Evolutionary conservation across 2,888 invertebrate genomes (phyloP).

Genomic region (Chelonus formosanus): DNA sequence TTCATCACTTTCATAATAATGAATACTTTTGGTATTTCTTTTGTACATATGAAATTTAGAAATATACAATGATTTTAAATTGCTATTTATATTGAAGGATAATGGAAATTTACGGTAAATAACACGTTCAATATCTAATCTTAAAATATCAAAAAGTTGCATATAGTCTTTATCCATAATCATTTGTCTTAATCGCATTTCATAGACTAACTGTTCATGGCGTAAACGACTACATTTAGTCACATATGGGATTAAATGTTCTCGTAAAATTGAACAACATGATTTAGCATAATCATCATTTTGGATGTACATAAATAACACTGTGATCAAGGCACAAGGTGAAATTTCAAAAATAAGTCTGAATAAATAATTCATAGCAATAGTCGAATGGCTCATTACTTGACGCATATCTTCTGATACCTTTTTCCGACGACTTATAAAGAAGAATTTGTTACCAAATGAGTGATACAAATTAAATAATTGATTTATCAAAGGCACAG

Average conservation of each 20-base stretch:
- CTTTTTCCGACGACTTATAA: constrained; percentile 5
- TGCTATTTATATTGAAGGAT: background rate
- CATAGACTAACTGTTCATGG: constrained; percentile 7
- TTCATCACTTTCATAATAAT: constrained; percentile 5
- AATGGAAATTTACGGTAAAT: constrained; percentile 4
- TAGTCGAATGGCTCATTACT: constrained; percentile 5
- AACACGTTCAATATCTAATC: background rate
- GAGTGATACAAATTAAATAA: background rate
- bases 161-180: constrained; percentile 8
- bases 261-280: constrained; percentile 8
- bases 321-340: constrained; percentile 6
- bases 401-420: background rate
- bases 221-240: constrained; percentile 8
- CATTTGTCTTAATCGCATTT: constrained; percentile 14
- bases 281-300: constrained; percentile 6
- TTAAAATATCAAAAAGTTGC: constrained; percentile 3
- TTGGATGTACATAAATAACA: constrained; percentile 8
- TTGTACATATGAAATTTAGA: constrained; percentile 6
- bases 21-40: background rate
- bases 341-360: constrained; percentile 12
- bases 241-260: background rate
- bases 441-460: background rate
- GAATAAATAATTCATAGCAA: constrained; percentile 7
- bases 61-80: background rate
- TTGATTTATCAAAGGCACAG: background rate